These are phyloP conservation scores for Drosophila yooni DNA, from an alignment of 2,888 invertebrate genomes.

Conservation along the genomic window DNA sequence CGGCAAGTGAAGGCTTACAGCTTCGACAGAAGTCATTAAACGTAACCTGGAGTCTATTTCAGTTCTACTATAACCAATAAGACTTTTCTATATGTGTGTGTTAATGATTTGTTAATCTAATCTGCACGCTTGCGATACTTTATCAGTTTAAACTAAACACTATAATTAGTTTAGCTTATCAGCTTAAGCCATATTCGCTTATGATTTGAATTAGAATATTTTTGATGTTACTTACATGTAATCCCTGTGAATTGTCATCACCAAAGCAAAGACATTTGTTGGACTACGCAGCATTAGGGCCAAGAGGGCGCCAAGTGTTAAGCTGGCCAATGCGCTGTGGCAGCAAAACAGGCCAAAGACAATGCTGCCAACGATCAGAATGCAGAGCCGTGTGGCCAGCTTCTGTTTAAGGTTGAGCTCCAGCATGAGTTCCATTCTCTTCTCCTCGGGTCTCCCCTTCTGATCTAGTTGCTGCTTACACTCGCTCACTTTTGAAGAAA, in stretches of 20 bases:
- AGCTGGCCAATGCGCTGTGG: conserved; percentile 67
- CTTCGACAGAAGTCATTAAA: not conserved
- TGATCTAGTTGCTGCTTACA: conserved; percentile 26
- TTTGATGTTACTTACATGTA: conserved; percentile 71
- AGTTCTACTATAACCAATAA: not conserved
- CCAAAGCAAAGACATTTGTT: conserved; percentile 74
- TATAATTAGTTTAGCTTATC: not conserved
- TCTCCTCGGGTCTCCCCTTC: conserved; percentile 38
- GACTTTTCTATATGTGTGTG: not conserved
- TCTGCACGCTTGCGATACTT: not conserved
- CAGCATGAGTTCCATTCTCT: conserved; percentile 76
- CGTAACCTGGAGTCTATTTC: too few relatives aligned
- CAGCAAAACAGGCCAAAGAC: conserved; percentile 60
- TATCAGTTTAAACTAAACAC: not conserved
- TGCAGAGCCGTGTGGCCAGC: conserved; percentile 75
- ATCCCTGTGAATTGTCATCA: conserved; percentile 79
- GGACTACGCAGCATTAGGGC: conserved; percentile 78
- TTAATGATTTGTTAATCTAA: not conserved
- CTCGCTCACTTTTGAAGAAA: conserved; percentile 50
- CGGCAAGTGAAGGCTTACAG: not conserved
- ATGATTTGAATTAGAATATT: not conserved
- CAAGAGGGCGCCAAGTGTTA: conserved; percentile 71
- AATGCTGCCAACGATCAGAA: conserved; percentile 66
- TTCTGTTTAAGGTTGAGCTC: conserved; percentile 82
- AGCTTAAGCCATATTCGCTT: not conserved